phyloP scores from a whole-genome alignment of 64 coral and sea anemone species.

The Dendrophyllia cribrosa region DNA sequence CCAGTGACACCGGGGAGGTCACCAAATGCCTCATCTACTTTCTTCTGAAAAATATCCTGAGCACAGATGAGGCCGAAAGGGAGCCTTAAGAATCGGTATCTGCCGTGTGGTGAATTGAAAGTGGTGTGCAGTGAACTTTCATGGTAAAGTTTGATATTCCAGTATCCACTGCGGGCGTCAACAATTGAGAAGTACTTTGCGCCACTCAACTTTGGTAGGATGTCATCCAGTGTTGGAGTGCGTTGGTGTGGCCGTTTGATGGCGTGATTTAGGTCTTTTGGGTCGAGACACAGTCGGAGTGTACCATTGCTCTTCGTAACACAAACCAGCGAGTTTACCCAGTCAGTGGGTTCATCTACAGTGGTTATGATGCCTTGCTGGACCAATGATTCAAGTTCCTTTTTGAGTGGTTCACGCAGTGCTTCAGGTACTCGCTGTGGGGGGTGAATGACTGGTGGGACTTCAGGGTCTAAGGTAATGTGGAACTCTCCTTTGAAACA shows the following conservation, averaged over 20 bases:
- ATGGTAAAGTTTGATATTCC: constrained; percentile 46
- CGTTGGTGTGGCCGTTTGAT: constrained; percentile 52
- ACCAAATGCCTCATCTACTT: constrained; percentile 39
- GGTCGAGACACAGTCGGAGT: constrained; percentile 33
- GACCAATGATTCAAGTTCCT: constrained; percentile 33
- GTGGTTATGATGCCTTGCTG: constrained; percentile 41
- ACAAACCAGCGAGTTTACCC: constrained; percentile 53
- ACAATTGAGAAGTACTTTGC: constrained; percentile 55
- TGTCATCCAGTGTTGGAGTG: constrained; percentile 54
- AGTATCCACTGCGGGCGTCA: constrained; percentile 43
- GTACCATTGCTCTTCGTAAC: constrained; percentile 11
- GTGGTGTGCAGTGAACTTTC: constrained; percentile 43
- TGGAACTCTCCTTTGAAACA: constrained; percentile 51
- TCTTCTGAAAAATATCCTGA: constrained; percentile 26
- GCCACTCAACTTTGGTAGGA: constrained; percentile 26
- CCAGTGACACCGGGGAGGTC: constrained; percentile 63
- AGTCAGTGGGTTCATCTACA: constrained; percentile 41
- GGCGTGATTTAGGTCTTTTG: constrained; percentile 45
- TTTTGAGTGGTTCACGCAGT: constrained; percentile 6
- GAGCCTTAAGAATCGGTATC: constrained; percentile 31
- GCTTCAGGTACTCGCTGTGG: constrained; percentile 42
- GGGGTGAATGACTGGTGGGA: constrained; percentile 40
- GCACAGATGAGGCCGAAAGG: constrained; percentile 61
- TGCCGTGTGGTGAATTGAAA: constrained; percentile 34
- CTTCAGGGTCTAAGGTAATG: constrained; percentile 36